These are phyloP conservation scores for Mesoligia furuncula DNA, from an alignment of 2,888 invertebrate species.

Conservation along the genomic window DNA sequence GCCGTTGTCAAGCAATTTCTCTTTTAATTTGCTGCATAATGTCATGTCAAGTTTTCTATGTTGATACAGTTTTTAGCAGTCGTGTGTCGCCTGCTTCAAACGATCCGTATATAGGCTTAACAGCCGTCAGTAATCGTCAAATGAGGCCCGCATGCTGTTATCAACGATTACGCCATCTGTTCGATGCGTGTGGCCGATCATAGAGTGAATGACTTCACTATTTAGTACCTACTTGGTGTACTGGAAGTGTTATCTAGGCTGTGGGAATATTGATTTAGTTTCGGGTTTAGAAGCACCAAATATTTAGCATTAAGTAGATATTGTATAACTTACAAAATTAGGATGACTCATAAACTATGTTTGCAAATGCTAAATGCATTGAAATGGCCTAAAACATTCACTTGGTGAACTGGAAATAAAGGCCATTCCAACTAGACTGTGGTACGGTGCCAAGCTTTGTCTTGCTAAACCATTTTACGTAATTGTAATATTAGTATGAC, in stretches of 20 bases:
- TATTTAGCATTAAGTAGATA: not conserved
- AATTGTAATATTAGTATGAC: slow-evolving; percentile 51
- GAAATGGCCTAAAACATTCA: slow-evolving; percentile 18
- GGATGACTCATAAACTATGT: slow-evolving; percentile 1
- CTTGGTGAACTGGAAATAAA: slow-evolving; percentile 31
- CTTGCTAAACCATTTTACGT: slow-evolving; percentile 50
- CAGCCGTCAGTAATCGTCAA: slow-evolving; percentile 60
- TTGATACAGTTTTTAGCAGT: slow-evolving; percentile 4
- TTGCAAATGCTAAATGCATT: slow-evolving; percentile 8
- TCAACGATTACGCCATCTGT: slow-evolving; percentile 65
- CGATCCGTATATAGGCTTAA: slow-evolving; percentile 28
- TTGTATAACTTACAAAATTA: not conserved
- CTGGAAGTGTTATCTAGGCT: slow-evolving; percentile 33
- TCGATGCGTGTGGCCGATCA: slow-evolving; percentile 62
- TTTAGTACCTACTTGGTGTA: slow-evolving; percentile 43
- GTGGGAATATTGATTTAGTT: slow-evolving; percentile 26
- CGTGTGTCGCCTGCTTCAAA: slow-evolving; percentile 1
- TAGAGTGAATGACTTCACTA: slow-evolving; percentile 55
- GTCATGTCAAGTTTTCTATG: not conserved
- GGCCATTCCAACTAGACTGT: slow-evolving; percentile 1
- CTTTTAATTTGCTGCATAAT: not conserved
- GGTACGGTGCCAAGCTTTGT: slow-evolving; percentile 40
- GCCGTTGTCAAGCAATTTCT: not conserved
- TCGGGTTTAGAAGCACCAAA: not conserved
- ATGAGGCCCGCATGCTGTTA: slow-evolving; percentile 63